Evolutionary conservation across 2,888 invertebrate species (phyloP), one percentile per base, ranked within the genome.

Genomic region (Acrocyrtus sp.): DNA sequence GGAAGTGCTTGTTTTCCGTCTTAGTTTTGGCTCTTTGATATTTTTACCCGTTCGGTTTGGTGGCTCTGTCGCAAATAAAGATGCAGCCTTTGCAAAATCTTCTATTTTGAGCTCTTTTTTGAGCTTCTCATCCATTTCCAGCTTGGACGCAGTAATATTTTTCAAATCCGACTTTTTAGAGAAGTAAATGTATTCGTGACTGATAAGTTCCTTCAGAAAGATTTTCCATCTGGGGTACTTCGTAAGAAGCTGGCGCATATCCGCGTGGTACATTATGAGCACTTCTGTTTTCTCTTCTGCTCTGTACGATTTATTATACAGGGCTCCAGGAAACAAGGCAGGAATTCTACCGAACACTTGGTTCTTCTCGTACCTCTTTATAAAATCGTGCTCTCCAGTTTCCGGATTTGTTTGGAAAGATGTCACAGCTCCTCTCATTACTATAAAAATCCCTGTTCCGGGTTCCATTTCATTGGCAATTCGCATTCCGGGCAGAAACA

Each of bases 301-400:
- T 12, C 79, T 61, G 65, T 79, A 79, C 0, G 75, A 67, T 61
- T 80, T 80, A 21, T 74, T 76, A 66, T 78, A 78, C 3, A 63
- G 54, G 27, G 72, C 66, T 29, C 78, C 73, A n/a, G 75, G 73
- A 41, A 66, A 80, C 0, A 78, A 43, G 5, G 75, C 76, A 3
- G 80, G 74, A 22, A 76, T 56, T 39, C 67, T 60, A 6, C 78
- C 80, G 63, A 80, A 80, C 2, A 60, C 72, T 15, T 43, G 29
- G 21, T 72, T 67, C 8, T 54, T 50, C n/a, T 67, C 72, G 48
- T 78, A 80, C 60, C 69, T 41, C 29, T 75, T 77, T 3, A 72
- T 61, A n/a, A 78, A 67, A 12, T 70, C 75, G 10, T 62, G 68
- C 1, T 65, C 17, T 41, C 75, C 77, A 26, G 72, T 72, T 22